These are phyloP conservation scores for Nomada ferruginata DNA, from an alignment of 2,888 invertebrate species.

Conservation along the genomic window DNA sequence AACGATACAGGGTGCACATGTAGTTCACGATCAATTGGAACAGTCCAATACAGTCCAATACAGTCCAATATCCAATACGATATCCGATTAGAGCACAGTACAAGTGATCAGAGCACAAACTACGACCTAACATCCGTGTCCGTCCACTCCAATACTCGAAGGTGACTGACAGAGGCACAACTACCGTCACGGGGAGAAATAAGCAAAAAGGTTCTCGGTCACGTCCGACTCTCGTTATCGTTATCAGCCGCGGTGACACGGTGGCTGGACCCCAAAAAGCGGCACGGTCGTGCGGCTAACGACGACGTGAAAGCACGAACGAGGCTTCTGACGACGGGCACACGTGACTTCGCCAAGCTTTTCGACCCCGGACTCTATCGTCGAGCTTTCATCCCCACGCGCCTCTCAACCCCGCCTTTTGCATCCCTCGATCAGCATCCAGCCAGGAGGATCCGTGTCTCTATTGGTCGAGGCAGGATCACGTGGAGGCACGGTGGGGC, in stretches of 20 bases:
- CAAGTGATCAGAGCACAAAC: too few relatives aligned
- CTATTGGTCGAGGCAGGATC: conserved; percentile 77
- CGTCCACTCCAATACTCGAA: neutral
- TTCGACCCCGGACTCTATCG: conserved; percentile 75
- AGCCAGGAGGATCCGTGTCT: conserved; percentile 64
- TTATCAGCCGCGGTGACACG: conserved; percentile 65
- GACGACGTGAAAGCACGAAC: conserved; percentile 80
- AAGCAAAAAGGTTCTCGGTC: conserved; percentile 42
- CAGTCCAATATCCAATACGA: neutral
- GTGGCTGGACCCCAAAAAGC: conserved; percentile 67
- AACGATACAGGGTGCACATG: neutral
- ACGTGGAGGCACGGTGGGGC: conserved; percentile 75
- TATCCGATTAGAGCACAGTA: neutral
- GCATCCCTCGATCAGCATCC: conserved; percentile 89
- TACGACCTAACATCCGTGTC: too few relatives aligned
- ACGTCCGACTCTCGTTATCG: conserved; percentile 66
- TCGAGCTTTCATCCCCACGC: conserved; percentile 85
- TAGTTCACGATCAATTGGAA: neutral
- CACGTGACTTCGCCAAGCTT: conserved; percentile 83
- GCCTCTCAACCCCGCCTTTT: conserved; percentile 87
- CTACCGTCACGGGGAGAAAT: neutral
- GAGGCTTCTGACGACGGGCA: conserved; percentile 77
- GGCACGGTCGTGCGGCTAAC: conserved; percentile 64
- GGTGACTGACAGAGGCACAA: neutral
- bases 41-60: neutral